Evolutionary conservation across 2,113 vertebrate genomes (phyloP).

Genomic region (Siniperca knerii): DNA sequence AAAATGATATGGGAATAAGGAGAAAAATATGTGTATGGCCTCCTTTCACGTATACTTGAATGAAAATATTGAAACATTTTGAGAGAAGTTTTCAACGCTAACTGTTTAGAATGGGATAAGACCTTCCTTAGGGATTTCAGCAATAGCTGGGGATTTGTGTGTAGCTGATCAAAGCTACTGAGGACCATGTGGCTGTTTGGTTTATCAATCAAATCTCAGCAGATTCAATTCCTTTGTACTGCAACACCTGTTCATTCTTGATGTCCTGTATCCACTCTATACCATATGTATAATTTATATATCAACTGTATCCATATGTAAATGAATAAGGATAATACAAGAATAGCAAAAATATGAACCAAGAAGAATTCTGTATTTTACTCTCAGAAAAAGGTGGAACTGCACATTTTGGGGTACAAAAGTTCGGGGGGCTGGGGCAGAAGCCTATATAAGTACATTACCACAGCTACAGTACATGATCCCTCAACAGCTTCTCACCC

Average conservation of each 20-base stretch:
- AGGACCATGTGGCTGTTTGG: constrained; percentile 20
- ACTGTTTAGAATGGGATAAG: not conserved
- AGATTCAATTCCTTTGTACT: constrained; percentile 10
- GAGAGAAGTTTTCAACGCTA: not conserved
- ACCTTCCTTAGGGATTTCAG: constrained; percentile 1
- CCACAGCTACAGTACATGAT: constrained; percentile 12
- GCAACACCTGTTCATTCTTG: constrained; percentile 3
- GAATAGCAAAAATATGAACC: not conserved
- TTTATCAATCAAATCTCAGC: constrained; percentile 17
- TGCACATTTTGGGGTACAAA: not conserved
- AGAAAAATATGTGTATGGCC: not conserved
- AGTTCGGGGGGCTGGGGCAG: not conserved
- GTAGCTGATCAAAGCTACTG: constrained; percentile 13
- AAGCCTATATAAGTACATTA: constrained; percentile 14
- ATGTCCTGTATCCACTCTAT: not conserved
- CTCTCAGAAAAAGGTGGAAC: not conserved
- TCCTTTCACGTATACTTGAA: not conserved
- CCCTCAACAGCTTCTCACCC: constrained; percentile 11
- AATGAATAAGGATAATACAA: not conserved
- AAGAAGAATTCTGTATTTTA: not conserved
- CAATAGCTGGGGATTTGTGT: constrained; percentile 21
- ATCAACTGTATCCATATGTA: not conserved
- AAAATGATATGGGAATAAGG: not conserved
- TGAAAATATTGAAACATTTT: constrained; percentile 16
- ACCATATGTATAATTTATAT: not conserved